Base-by-base conservation (phyloP, 2,888 invertebrate genomes). In the Hydroisotoma schaefferi region DNA sequence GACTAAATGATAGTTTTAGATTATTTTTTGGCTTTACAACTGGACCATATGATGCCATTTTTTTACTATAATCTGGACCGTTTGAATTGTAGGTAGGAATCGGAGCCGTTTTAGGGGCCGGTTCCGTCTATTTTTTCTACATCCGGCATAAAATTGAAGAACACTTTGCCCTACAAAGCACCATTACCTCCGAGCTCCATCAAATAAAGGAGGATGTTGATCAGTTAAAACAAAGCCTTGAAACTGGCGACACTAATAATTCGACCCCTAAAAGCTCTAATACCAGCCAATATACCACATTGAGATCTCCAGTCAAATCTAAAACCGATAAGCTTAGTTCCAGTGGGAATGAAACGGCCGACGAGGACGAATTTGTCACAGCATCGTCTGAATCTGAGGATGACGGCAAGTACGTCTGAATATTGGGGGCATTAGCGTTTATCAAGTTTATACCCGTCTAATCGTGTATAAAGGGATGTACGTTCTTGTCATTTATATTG, bases 291-390 rank as follows among this genome's bases (percentile, higher is more conserved):
- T n/a, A n/a, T n/a, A n/a, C n/a, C n/a, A n/a, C n/a, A n/a, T n/a
- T n/a, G n/a, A 33, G 33, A 15, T 10, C 8, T 10, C 8, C 8
- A 10, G 33, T 33, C 26, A 29, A 15, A 25, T 1, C 2, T 18
- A 12, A 22, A n/a, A 3, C 12, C 40, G 12, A 26, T 38, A 28
- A 29, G 12, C 1, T 40, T 4, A 20, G 20, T 6, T 6, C 2
- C 10, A 26, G 37, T 22, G 63, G 63, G 12, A 59, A 63, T 52
- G 59, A 61, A 38, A 63, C 65, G 10, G 63, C 57, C 8, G 68
- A 69, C 37, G 71, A 71, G 8, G 69, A 69, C 15, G 65, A 66
- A 33, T 69, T 66, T 51, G 44, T 69, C 15, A 67, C 69, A 8
- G 68, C 67, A 2, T 63, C 69, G 18, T 60, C 64, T n/a, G 67